Evolutionary conservation across 2,888 invertebrate species (phyloP), one percentile per base, ranked within the genome.

Genomic region (Epinotia demarniana): DNA sequence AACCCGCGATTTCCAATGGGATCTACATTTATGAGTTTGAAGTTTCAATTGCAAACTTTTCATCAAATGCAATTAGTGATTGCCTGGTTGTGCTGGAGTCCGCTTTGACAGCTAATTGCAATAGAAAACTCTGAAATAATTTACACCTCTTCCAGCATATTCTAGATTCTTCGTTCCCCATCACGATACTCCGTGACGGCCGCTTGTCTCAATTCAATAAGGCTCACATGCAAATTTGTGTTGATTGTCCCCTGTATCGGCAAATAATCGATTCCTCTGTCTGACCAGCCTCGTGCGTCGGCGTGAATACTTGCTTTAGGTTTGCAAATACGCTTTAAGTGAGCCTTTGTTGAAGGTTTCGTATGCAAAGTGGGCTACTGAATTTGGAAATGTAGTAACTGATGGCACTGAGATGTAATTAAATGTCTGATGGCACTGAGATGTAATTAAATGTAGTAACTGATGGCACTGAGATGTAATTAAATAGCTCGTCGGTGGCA

Each of bases 171-270:
- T 78, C 73, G 81, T 80, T 78, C 78, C 80, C 83, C 84, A 84
- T 86, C 84, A 87, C 82, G 81, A 83, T 80, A 82, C 83, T 79
- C 83, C 82, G 84, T 84, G 86, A 86, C 86, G 85, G 82, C 84
- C 85, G 86, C 83, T 83, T 83, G 86, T 87, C 89, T 90, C 90
- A 86, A 91, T 90, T 89, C 90, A 90, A 90, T 90, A 87, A 87
- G 83, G 87, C 88, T 90, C 88, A 84, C 88, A 92, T 92, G 91
- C 90, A 92, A 92, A 92, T 92, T 85, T 85, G 84, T 88, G 87
- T 89, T 90, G 90, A 91, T 91, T 88, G 90, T 91, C 88, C 85
- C 84, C 87, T 87, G 88, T 89, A 90, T 89, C 85, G 87, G 86
- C 86, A 89, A 89, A 91, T 90, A 90, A 91, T 90, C 89, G 89